Conservation (phyloP, 2,888 invertebrate species). For the Endomychus coccineus region DNA sequence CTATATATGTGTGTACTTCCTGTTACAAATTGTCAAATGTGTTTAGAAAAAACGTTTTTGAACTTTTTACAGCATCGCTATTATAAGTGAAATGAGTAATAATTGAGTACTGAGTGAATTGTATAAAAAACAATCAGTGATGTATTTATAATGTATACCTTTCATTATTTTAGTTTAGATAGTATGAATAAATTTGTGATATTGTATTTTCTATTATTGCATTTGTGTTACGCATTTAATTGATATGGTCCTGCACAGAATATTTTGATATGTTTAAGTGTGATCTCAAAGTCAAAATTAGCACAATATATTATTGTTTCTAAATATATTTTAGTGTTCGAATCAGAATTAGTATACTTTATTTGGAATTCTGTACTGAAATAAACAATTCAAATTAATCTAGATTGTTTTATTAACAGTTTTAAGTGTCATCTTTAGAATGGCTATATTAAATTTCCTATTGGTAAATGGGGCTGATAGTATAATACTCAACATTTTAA, state of each 20-base stretch:
- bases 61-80: conserved; percentile 13
- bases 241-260: conserved; percentile 9
- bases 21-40: conserved; percentile 9
- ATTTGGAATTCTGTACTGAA: conserved; percentile 15
- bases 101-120: conserved; percentile 9
- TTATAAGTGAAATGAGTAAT: conserved; percentile 8
- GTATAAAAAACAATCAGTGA: conserved; percentile 12
- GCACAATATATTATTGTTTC: conserved; percentile 29
- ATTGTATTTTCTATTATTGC: conserved; percentile 24
- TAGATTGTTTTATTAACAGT: too few relatives aligned
- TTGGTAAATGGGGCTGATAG: too few relatives aligned
- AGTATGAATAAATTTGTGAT: conserved; percentile 34
- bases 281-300: conserved; percentile 37
- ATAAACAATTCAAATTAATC: conserved; percentile 15
- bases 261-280: conserved; percentile 18
- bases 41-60: conserved; percentile 11
- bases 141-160: conserved; percentile 8
- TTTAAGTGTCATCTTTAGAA: too few relatives aligned
- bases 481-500: too few relatives aligned
- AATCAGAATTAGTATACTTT: conserved; percentile 12
- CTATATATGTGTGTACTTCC: not conserved
- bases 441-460: too few relatives aligned
- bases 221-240: conserved; percentile 20
- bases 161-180: conserved; percentile 10
- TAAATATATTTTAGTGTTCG: conserved; percentile 27